Base-by-base conservation (phyloP, 2,797 vertebrate species). In the Sarcoramphus papa region DNA sequence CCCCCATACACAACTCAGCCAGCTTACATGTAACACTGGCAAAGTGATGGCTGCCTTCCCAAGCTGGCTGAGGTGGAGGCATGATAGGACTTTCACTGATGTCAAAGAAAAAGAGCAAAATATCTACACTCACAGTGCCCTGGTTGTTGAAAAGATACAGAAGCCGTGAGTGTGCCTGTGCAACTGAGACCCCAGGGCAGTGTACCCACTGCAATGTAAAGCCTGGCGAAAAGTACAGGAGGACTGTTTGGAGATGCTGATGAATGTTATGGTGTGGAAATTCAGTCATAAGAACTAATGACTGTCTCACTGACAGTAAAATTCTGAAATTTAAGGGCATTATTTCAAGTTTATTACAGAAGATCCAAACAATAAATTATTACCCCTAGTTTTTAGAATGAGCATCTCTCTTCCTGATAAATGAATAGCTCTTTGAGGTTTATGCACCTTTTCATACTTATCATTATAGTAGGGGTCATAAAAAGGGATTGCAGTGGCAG, bases 251-350 rank as follows among this genome's bases (percentile, higher is more conserved):
- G 73, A 89, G 94, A 65, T 75, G 70, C 68, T 96, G 96, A 95
- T 97, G 78, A 95, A 97, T 94, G 95, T 95, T 94, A 97, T 62
- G 77, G 92, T 11, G 5, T 93, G 73, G 81, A 96, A 97, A 97
- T 96, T 96, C 94, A 94, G 93, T 94, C 96, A 97, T 94, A 96
- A 96, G 97, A 97, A 95, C 96, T 96, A 97, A 97, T 97, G 96
- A 95, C 89, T 97, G 82, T 96, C 96, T 97, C 73, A 84, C 84
- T 94, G 96, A 97, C 89, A 91, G 93, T 97, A 97, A 97, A 97
- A 96, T 95, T 95, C 67, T 50, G 91, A 97, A 97, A 97, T 97
- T 95, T 97, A 96, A 94, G 92, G 87, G 88, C 96, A 96, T 97
- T 97, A 97, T 96, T 97, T 97, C 91, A 96, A 82, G 94, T 96